Percentiles rank a stretch among this genome's conserved stretches.
Conservation (phyloP, 2,888 invertebrate genomes). For the Leptinotarsa haldemani region DNA sequence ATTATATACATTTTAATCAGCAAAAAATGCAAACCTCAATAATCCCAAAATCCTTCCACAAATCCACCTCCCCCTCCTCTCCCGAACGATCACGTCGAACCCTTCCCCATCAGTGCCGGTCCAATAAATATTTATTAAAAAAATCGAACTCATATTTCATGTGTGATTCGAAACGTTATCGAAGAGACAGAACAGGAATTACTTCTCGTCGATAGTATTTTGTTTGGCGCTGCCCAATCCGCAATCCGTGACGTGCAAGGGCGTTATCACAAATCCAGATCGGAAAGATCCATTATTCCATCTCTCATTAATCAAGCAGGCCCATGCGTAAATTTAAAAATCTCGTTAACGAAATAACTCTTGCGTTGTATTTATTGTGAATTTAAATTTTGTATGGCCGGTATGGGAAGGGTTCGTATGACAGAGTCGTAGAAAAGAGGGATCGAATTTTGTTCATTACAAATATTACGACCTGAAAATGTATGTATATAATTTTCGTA, state of each 20-base stretch:
- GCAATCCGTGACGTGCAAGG: constrained; percentile 54
- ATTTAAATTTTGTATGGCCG: constrained; percentile 58
- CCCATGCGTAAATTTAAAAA: constrained; percentile 63
- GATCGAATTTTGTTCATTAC: background rate
- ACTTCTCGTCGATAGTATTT: constrained; percentile 45
- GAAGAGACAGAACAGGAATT: constrained; percentile 41
- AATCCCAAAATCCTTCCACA: background rate
- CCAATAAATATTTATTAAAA: constrained; percentile 34
- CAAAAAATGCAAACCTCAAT: background rate
- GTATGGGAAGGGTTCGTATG: constrained; percentile 53
- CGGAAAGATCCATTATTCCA: constrained; percentile 64
- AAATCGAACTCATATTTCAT: constrained; percentile 35
- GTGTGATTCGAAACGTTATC: constrained; percentile 37
- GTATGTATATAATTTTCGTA: background rate
- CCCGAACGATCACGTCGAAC: background rate
- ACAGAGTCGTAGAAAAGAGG: constrained; percentile 4
- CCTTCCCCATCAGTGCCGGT: constrained; percentile 1
- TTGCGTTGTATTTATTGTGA: constrained; percentile 62
- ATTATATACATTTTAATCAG: no score
- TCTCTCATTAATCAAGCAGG: constrained; percentile 64
- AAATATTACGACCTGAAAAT: background rate
- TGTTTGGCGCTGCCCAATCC: constrained; percentile 43
- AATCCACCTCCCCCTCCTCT: background rate
- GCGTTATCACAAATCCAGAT: constrained; percentile 60
- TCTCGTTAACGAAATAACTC: constrained; percentile 64